phyloP scores from a whole-genome alignment of 2,888 invertebrate species.

The Eueremaeus valkanovi region DNA sequence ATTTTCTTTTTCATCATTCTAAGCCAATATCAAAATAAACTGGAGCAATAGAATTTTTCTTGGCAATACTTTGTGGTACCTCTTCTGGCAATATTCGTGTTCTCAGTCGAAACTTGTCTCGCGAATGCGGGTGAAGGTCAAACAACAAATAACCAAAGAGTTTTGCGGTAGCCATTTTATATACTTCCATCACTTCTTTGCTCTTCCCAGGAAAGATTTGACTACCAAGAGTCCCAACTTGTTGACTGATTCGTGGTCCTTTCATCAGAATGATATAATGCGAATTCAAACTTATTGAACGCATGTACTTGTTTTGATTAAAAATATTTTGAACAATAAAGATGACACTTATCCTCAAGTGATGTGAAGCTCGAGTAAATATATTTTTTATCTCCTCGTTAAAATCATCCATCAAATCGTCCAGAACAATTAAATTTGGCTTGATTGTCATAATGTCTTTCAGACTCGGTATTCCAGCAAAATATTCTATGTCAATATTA shows the following conservation, averaged over 20 bases:
- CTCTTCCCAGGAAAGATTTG: too few species aligned
- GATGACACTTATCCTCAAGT: not conserved
- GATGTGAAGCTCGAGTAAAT: not conserved
- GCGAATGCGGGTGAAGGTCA: slow-evolving; percentile 3
- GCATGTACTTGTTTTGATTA: too few species aligned
- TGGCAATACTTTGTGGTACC: not conserved
- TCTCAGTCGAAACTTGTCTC: not conserved
- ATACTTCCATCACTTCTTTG: too few species aligned
- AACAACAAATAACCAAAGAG: slow-evolving; percentile 33
- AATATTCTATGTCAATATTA: not conserved
- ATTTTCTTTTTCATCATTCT: not conserved
- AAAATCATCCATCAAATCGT: not conserved
- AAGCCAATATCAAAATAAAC: not conserved
- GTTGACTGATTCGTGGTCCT: too few species aligned
- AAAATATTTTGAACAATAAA: not conserved
- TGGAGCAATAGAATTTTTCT: not conserved
- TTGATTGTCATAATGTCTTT: not conserved
- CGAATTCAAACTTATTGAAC: too few species aligned
- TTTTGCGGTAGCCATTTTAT: too few species aligned
- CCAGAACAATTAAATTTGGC: not conserved
- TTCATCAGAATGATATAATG: too few species aligned
- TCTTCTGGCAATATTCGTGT: not conserved
- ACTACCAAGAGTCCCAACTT: too few species aligned
- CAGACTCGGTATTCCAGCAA: not conserved
- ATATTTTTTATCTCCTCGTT: not conserved